Conservation (phyloP, 2,797 vertebrate species). For the Cossypha niveicapilla region DNA sequence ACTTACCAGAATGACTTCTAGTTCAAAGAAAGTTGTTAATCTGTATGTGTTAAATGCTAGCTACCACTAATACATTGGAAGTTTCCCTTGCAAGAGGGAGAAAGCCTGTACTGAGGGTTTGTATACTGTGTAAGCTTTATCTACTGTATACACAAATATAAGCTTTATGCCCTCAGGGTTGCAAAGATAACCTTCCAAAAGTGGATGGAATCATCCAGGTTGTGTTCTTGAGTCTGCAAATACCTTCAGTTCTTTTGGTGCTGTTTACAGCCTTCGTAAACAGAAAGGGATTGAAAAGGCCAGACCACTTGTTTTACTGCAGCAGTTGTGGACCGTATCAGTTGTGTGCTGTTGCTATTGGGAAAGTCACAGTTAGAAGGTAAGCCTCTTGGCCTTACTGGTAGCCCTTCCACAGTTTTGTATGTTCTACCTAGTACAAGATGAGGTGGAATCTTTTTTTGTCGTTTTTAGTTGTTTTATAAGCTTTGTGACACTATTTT, state of each 20-base stretch:
- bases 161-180: not conserved
- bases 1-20: slow-evolving; percentile 72
- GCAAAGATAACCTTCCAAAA: slow-evolving; percentile 11
- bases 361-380: not conserved
- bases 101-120: not conserved
- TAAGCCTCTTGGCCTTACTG: not conserved
- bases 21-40: not conserved
- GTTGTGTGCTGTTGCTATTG: not conserved
- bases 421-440: not conserved
- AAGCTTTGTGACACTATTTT: not conserved
- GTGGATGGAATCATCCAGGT: not conserved
- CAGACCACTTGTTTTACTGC: not conserved
- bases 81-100: not conserved
- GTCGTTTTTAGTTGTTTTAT: not conserved
- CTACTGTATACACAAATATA: not conserved
- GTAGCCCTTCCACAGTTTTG: not conserved
- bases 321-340: not conserved
- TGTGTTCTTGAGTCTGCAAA: not conserved
- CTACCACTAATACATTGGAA: not conserved
- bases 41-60: not conserved
- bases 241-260: not conserved
- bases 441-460: not conserved
- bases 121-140: slow-evolving; percentile 2
- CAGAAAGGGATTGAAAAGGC: not conserved
- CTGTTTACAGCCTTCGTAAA: not conserved